Conservation (phyloP, 2,888 invertebrate species). For the Zele albiditarsus region DNA sequence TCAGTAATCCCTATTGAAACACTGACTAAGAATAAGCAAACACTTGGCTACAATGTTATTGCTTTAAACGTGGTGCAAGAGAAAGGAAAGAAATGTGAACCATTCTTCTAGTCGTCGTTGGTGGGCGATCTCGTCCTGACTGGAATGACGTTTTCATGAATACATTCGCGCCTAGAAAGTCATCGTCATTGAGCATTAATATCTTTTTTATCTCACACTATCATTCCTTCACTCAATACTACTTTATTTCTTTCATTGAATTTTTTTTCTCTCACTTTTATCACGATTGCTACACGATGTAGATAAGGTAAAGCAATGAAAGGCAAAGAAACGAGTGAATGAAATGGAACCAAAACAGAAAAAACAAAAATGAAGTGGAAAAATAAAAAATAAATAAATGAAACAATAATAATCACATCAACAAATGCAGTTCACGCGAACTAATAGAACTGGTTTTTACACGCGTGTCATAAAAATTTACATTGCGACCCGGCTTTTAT, state of each 20-base stretch:
- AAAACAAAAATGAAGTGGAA: constrained; percentile 12
- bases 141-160: constrained; percentile 35
- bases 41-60: constrained; percentile 54
- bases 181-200: constrained; percentile 20
- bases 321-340: neutral
- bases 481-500: constrained; percentile 40
- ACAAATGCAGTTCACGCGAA: constrained; percentile 45
- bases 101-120: constrained; percentile 1
- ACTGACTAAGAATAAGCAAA: constrained; percentile 55
- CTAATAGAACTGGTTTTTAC: constrained; percentile 62
- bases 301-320: neutral
- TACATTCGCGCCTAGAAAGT: constrained; percentile 38
- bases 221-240: neutral
- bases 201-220: neutral
- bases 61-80: constrained; percentile 26
- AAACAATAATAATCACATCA: constrained; percentile 47
- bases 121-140: constrained; percentile 39
- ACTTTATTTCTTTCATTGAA: neutral
- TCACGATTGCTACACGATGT: neutral
- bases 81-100: constrained; percentile 6
- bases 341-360: neutral
- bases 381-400: constrained; percentile 28
- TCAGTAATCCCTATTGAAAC: constrained; percentile 52
- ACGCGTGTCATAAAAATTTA: constrained; percentile 62
- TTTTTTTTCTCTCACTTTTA: neutral